Evolutionary conservation across 1,140 invertebrate species (phyloP), one percentile per base, ranked within the genome.

Genomic region (Hesperophylax magnus): DNA sequence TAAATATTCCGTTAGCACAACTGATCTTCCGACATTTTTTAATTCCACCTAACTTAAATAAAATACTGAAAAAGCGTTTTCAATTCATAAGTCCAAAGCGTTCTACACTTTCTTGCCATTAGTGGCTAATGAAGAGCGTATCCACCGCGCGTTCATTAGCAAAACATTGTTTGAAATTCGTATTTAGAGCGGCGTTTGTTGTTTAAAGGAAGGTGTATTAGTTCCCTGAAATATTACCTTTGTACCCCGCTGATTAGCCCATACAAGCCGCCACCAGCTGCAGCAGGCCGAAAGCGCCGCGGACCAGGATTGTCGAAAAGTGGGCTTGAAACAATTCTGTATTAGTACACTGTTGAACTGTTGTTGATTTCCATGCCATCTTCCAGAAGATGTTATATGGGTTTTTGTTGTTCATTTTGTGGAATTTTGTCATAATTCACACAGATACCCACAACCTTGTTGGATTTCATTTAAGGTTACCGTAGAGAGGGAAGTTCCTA

Each of bases 121-220:
- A 47, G 39, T 47, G 39, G 39, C 39, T 58, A 22, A 47, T 14
- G 39, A 47, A 47, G 11, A 65, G 24, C 24, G 65, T 69, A 1
- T 34, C 39, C 65, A 3, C 14, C 17, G 65, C 15, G 65, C 65
- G 65, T 69, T 69, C 65, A 69, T 69, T 69, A 69, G 65, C 65
- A n/a, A 69, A 69, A 69, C 65, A 47, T 69, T 69, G 65, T 69
- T 69, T 69, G 65, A 34, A 39, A 52, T 69, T 69, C 15, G 65
- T 47, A 69, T 69, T 69, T 18, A 34, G 65, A 47, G 65, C 65
- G 34, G 31, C 39, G 31, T 17, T n/a, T 69, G 39, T 69, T 69
- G 65, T 69, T 69, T 69, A 69, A 34, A 15, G 65, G 34, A 69
- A 69, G 65, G 65, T 69, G 65, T 69, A 39, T 69, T 69, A 34